phyloP scores from a whole-genome alignment of 1,140 invertebrate species.

The Euglossa dilemma region DNA sequence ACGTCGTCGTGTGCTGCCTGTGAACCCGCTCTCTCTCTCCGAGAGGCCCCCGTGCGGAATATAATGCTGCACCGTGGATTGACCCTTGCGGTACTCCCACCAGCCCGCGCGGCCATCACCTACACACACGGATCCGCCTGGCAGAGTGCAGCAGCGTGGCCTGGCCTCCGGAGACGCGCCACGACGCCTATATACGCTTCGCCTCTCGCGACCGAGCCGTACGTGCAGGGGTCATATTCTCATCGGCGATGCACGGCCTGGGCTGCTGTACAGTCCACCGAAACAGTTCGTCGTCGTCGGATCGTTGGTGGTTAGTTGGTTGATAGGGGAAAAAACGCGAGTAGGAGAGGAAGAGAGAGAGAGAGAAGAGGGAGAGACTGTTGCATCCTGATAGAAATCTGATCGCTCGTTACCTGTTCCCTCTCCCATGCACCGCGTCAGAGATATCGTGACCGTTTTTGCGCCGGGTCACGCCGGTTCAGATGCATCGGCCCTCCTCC shows the following conservation, averaged over 20 bases:
- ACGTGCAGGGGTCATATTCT: constrained; percentile 78
- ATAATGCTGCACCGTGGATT: constrained; percentile 71
- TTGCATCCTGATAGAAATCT: constrained; percentile 58
- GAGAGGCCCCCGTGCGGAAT: constrained; percentile 59
- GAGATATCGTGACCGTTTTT: constrained; percentile 54
- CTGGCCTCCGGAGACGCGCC: constrained; percentile 49
- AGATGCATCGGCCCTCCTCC: constrained; percentile 29
- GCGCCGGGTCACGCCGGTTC: constrained; percentile 41
- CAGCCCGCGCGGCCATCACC: constrained; percentile 61
- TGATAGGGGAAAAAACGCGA: constrained; percentile 13
- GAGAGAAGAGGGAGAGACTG: not conserved
- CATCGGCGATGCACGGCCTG: constrained; percentile 73
- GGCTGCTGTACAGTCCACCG: constrained; percentile 28
- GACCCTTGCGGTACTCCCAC: constrained; percentile 80
- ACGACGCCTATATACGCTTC: constrained; percentile 56
- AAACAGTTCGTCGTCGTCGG: constrained; percentile 43
- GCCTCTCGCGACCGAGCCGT: constrained; percentile 58
- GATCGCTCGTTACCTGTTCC: constrained; percentile 51
- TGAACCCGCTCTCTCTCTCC: constrained; percentile 57
- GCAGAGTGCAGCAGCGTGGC: not conserved
- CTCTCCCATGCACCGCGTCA: constrained; percentile 21
- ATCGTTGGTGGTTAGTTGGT: constrained; percentile 8
- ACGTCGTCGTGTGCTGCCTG: constrained; percentile 55
- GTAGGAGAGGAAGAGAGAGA: too few relatives aligned
- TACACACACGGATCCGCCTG: constrained; percentile 36